phyloP scores from a whole-genome alignment of 2,113 vertebrate species.

The Xiphorhynchus elegans region DNA sequence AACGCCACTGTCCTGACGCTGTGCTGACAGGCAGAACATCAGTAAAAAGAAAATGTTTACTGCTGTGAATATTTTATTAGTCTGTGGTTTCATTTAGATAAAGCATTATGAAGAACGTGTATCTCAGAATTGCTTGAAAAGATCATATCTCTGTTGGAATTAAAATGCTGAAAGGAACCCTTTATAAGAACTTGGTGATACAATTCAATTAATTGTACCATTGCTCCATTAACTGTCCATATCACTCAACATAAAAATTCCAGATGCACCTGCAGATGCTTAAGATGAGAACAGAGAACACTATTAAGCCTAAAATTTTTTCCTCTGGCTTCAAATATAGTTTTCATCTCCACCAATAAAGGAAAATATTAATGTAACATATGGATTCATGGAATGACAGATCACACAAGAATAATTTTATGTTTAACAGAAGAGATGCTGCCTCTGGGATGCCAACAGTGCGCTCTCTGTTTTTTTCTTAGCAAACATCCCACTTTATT shows the following conservation, averaged over 20 bases:
- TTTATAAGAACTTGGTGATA: neutral
- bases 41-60: neutral
- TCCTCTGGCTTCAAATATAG: neutral
- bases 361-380: neutral
- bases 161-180: neutral
- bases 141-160: neutral
- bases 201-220: neutral
- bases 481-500: neutral
- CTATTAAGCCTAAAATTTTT: neutral
- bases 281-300: neutral
- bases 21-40: neutral
- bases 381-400: neutral
- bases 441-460: neutral
- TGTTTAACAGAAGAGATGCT: neutral
- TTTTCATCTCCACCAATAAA: neutral
- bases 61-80: neutral
- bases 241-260: neutral
- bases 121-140: neutral
- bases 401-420: accelerated
- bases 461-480: neutral
- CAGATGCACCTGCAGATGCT: neutral
- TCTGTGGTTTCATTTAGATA: neutral
- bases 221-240: neutral
- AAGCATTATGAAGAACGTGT: neutral
- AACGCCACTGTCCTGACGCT: neutral